Percentiles rank a stretch among this genome's conserved stretches.
These are phyloP conservation scores for Drosophila neonasuta DNA, from an alignment of 2,888 invertebrate species.

Conservation along the genomic window DNA sequence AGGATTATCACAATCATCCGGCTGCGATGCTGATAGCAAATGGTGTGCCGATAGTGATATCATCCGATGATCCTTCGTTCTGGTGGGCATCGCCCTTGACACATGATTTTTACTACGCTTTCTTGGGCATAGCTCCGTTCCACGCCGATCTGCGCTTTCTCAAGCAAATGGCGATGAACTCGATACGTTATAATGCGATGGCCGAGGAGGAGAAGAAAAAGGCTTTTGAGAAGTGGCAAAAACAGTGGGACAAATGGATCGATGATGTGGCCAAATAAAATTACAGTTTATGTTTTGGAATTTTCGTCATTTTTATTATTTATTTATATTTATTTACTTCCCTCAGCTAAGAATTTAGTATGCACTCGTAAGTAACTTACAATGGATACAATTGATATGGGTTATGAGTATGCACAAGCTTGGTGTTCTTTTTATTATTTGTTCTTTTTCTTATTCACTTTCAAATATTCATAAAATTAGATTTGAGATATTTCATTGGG, in stretches of 20 bases:
- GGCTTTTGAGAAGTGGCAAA: slow-evolving; percentile 84
- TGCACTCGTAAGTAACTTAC: slow-evolving; percentile 45
- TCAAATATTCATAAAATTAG: slow-evolving; percentile 22
- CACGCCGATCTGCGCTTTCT: slow-evolving; percentile 87
- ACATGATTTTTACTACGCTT: slow-evolving; percentile 90
- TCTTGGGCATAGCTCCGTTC: slow-evolving; percentile 88
- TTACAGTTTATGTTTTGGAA: background rate
- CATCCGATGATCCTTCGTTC: slow-evolving; percentile 90
- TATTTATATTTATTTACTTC: slow-evolving; percentile 53
- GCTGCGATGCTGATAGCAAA: slow-evolving; percentile 85
- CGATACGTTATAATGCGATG: slow-evolving; percentile 87
- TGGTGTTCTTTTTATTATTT: slow-evolving; percentile 17
- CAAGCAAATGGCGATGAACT: slow-evolving; percentile 89
- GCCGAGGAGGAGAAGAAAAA: slow-evolving; percentile 81
- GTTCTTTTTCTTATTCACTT: slow-evolving; percentile 6
- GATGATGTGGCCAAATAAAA: slow-evolving; percentile 50
- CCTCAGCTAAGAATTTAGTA: slow-evolving; percentile 50
- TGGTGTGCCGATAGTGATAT: slow-evolving; percentile 88
- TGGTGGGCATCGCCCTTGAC: slow-evolving; percentile 89
- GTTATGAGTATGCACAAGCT: slow-evolving; percentile 60
- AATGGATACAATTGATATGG: slow-evolving; percentile 56
- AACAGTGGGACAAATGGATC: slow-evolving; percentile 85
- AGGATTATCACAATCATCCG: slow-evolving; percentile 91
- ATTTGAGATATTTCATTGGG: slow-evolving; percentile 43
- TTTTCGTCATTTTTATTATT: slow-evolving; percentile 35